These are phyloP conservation scores for Epizoanthus stellaris DNA, from an alignment of 92 coral and sea anemone species.

Conservation along the genomic window DNA sequence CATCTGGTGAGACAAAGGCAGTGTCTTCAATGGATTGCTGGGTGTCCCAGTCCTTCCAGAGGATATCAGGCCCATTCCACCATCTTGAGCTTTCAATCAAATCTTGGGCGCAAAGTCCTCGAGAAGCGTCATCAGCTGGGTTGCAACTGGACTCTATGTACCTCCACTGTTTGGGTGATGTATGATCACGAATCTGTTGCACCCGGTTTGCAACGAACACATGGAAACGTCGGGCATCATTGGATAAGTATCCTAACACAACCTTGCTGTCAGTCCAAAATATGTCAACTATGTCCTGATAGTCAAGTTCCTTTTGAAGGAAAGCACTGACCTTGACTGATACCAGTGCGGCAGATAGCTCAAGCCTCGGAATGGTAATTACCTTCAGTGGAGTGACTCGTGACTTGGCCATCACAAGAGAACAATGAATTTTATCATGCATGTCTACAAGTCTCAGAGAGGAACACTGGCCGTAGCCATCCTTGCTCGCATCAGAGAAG, in stretches of 20 bases:
- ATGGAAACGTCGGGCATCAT: no score
- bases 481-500: conserved; percentile 15
- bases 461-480: conserved; percentile 21
- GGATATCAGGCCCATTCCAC: conserved; percentile 23
- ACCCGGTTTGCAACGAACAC: no score
- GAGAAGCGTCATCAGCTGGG: conserved; percentile 22
- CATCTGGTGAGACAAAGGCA: not conserved
- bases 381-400: not conserved
- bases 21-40: not conserved
- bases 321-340: no score
- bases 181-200: no score
- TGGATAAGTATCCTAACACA: no score
- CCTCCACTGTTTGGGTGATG: not conserved
- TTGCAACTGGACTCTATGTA: not conserved
- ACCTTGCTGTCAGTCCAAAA: no score
- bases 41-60: conserved; percentile 12
- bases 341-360: no score
- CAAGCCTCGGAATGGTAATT: no score
- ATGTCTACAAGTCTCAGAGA: not conserved
- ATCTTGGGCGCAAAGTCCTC: conserved; percentile 6
- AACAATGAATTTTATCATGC: not conserved
- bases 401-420: conserved; percentile 22
- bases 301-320: no score
- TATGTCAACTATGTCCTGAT: no score
- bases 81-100: conserved; percentile 20